A percentile compares a stretch with the other conserved stretches of the same genome.
Conservation (phyloP, 2,113 vertebrate genomes). For the Gymnobelideus leadbeateri region DNA sequence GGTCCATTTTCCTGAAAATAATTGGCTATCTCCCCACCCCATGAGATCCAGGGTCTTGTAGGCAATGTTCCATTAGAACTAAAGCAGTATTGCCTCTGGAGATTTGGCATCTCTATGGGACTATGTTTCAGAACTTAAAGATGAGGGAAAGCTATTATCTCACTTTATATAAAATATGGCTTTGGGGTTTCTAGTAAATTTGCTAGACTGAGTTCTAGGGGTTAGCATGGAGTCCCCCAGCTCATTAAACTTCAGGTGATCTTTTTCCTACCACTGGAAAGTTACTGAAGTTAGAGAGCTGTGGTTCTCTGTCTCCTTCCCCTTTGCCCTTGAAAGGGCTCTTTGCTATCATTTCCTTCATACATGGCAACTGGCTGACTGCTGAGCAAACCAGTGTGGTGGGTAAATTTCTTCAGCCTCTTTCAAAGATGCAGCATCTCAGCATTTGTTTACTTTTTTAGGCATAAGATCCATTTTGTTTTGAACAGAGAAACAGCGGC, state of each 20-base stretch:
- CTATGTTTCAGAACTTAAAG: background rate
- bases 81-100: conserved; percentile 2
- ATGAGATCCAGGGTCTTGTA: background rate
- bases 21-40: background rate
- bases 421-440: background rate
- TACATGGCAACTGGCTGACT: background rate
- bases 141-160: background rate
- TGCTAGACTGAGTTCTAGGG: background rate
- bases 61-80: background rate
- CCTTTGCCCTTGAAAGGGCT: background rate
- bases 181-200: background rate
- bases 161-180: background rate
- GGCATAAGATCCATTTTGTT: background rate
- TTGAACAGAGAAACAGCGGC: background rate
- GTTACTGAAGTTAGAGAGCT: background rate
- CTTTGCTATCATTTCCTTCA: background rate
- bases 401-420: background rate
- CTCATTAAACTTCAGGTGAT: background rate
- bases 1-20: background rate
- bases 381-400: background rate
- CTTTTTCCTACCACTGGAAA: background rate
- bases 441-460: background rate
- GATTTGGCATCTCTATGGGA: background rate
- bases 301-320: background rate
- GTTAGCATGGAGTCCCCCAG: background rate